Conservation (phyloP, 2,113 vertebrate species). For the Lucifuga dentata region DNA sequence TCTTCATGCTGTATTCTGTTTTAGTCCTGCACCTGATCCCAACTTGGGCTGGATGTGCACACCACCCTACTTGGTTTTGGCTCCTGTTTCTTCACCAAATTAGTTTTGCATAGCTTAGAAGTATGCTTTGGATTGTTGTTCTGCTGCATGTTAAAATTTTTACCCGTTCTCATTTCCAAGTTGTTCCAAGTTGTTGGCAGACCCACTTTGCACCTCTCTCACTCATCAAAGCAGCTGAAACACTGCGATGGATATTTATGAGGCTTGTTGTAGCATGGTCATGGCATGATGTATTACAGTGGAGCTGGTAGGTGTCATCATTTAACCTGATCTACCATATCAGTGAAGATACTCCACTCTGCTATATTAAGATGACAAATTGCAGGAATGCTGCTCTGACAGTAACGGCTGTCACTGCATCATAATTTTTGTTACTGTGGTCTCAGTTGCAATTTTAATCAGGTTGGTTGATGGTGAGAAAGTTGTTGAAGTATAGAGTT, state of each 20-base stretch:
- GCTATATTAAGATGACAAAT: conserved; percentile 57
- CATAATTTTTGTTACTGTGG: conserved; percentile 16
- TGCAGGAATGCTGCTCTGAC: conserved; percentile 5
- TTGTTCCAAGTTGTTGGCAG: neutral
- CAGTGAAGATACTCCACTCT: conserved; percentile 32
- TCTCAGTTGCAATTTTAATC: conserved; percentile 7
- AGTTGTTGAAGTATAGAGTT: neutral
- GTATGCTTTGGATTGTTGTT: too few species aligned
- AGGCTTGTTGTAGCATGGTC: conserved; percentile 6
- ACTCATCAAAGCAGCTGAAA: conserved; percentile 10
- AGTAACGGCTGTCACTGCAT: conserved; percentile 40
- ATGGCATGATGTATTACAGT: conserved; percentile 50
- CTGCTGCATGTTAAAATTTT: too few species aligned
- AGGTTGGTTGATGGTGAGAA: neutral
- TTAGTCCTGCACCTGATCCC: too few species aligned
- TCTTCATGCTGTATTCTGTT: too few species aligned
- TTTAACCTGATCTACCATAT: conserved; percentile 57
- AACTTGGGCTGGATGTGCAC: too few species aligned
- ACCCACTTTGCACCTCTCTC: neutral
- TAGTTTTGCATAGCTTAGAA: too few species aligned
- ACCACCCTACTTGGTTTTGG: too few species aligned
- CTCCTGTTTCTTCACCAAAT: too few species aligned
- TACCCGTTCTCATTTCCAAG: too few species aligned
- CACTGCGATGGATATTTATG: conserved; percentile 9
- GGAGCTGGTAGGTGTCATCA: conserved; percentile 56